phyloP scores from a whole-genome alignment of 2,113 vertebrate species.

The Callaeas wilsoni region DNA sequence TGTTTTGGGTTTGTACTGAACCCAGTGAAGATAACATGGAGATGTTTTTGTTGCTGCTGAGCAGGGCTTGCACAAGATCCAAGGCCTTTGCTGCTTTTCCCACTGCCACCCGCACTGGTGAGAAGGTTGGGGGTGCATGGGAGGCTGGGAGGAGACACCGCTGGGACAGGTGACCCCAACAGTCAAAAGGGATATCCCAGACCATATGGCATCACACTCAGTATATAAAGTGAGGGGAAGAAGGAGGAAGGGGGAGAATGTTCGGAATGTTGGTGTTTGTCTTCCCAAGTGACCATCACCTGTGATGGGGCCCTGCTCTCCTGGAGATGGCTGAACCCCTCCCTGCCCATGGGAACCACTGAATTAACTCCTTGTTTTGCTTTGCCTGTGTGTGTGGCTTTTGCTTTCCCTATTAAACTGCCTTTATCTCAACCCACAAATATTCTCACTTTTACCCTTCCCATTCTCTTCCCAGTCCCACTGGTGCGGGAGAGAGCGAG shows the following conservation, averaged over 20 bases:
- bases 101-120: background rate
- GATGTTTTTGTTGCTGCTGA: background rate
- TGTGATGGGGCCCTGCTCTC: background rate
- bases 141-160: background rate
- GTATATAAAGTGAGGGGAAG: background rate
- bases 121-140: background rate
- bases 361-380: background rate
- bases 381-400: background rate
- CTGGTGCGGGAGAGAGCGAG: accelerated
- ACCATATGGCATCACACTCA: background rate
- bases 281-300: accelerated
- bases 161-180: background rate
- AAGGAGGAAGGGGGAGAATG: background rate
- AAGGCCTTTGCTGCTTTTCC: background rate
- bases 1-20: background rate
- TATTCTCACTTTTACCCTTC: background rate
- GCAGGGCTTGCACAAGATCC: background rate
- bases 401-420: background rate
- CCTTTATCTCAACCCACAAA: background rate
- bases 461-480: background rate
- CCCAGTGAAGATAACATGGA: background rate
- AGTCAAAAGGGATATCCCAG: background rate
- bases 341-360: background rate
- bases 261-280: background rate
- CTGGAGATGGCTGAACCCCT: background rate